phyloP scores from a whole-genome alignment of 2,888 invertebrate species.

The Reticulitermes lucifugus region DNA sequence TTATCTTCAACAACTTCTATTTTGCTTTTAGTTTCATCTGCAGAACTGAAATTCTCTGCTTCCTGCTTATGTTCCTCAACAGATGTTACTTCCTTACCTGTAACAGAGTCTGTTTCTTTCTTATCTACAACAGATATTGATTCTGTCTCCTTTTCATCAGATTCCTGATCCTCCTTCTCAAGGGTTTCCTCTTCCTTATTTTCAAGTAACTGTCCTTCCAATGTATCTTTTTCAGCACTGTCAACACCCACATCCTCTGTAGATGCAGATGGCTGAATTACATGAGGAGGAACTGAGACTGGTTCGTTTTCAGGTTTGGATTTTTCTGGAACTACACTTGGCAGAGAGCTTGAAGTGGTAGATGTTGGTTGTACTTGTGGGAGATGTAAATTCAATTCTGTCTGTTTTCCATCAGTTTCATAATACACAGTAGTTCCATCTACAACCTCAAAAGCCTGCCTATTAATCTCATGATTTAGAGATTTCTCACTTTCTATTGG shows the following conservation, averaged over 20 bases:
- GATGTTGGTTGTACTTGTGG: not conserved
- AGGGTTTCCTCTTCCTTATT: not conserved
- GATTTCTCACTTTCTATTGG: conserved; percentile 18
- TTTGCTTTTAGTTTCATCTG: not conserved
- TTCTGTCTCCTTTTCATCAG: conserved; percentile 54
- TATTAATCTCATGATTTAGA: conserved; percentile 21
- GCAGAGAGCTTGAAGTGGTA: not conserved
- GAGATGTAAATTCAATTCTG: not conserved
- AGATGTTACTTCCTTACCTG: conserved; percentile 29
- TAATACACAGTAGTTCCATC: conserved; percentile 76
- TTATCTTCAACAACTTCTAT: not conserved
- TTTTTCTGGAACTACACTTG: not conserved
- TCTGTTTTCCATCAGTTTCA: conserved; percentile 34
- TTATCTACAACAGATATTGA: conserved; percentile 55
- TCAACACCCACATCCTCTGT: not conserved
- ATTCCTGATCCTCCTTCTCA: not conserved
- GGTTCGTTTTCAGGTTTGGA: not conserved
- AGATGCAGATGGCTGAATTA: not conserved
- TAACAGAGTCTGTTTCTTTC: conserved; percentile 51
- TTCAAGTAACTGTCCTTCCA: conserved; percentile 50
- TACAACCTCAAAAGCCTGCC: conserved; percentile 64
- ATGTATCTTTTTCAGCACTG: not conserved
- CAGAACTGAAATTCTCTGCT: not conserved
- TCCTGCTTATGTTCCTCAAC: not conserved
- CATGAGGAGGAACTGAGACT: not conserved